Base-by-base conservation (phyloP, 2,113 vertebrate species). In the Oenanthe oenanthe region DNA sequence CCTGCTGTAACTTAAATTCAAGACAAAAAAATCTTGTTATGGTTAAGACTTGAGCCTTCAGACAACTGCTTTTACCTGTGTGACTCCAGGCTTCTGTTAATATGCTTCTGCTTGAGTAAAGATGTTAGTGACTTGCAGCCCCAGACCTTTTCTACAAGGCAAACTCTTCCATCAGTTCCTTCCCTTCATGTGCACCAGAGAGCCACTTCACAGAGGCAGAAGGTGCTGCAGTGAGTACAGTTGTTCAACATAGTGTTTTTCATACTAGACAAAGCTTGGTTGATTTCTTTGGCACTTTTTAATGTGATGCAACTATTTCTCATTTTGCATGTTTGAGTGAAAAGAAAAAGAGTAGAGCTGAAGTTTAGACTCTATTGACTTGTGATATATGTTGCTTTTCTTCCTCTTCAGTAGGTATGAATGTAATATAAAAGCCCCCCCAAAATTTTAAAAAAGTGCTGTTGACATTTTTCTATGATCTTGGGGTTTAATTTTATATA, bases 111-210 rank as follows among this genome's bases (percentile, higher is more conserved):
- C 21, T 81, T 58, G 51, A 60, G 19, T 71, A 22, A 51, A 47
- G 34, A 5, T n/a, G 6, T 26, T 36, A 15, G 32, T 40, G 42
- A 36, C 32, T 63, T 36, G 29, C 29, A 28, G 14, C 12, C 15
- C 12, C 47, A 71, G 36, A 56, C 19, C 17, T 58, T 3, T 88
- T 66, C 20, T 72, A 45, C 38, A 20, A 26, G 42, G 36, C 13
- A 4, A 8, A 24, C 47, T 77, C 42, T 77, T 36, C 17, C 13
- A 6, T 67, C 2, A 3, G 0, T 53, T 38, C 13, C 34, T 36
- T 58, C 8, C 53, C 19, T 45, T 42, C 10, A 0, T 12, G 54
- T 28, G 15, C 26, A 18, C 14, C 32, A 31, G 26, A 0, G 0
- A n/a, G 34, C 51, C 0, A 4, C 56, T 45, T 76, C 47, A 48